phyloP scores from a whole-genome alignment of 1,140 invertebrate genomes.

The Glossosoma conforme region DNA sequence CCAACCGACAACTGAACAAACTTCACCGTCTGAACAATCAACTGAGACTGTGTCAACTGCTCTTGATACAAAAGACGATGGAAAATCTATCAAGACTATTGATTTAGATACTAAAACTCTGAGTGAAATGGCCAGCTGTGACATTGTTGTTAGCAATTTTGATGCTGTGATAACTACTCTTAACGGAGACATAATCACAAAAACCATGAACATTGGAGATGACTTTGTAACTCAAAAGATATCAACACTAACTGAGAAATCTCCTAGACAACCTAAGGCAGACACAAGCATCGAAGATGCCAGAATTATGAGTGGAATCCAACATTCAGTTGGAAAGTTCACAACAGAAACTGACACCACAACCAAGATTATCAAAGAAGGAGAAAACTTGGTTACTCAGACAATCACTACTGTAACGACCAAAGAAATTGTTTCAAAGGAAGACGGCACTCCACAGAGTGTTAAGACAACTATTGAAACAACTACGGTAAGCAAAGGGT shows the following conservation, averaged over 20 bases:
- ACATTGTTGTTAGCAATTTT: conserved; percentile 23
- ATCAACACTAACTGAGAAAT: conserved; percentile 48
- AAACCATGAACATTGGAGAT: conserved; percentile 47
- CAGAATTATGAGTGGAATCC: conserved; percentile 40
- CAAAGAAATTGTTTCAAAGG: conserved; percentile 49
- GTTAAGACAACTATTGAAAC: conserved; percentile 53
- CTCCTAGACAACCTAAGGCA: conserved; percentile 36
- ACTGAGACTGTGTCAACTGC: neutral
- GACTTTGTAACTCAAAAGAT: conserved; percentile 49
- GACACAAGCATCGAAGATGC: conserved; percentile 31
- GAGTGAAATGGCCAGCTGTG: conserved; percentile 18
- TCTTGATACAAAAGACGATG: conserved; percentile 5
- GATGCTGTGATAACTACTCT: conserved; percentile 15
- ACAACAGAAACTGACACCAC: conserved; percentile 50
- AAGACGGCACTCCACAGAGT: conserved; percentile 50
- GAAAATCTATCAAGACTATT: conserved; percentile 3
- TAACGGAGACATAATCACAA: conserved; percentile 42
- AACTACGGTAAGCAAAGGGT: conserved; percentile 46
- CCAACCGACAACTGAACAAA: too few relatives aligned
- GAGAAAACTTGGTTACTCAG: conserved; percentile 49
- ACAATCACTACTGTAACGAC: conserved; percentile 49
- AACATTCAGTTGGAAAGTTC: conserved; percentile 46
- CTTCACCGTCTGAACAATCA: neutral
- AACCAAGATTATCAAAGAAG: conserved; percentile 50
- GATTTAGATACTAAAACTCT: conserved; percentile 7